Percentiles rank a stretch among this genome's conserved stretches.
These are phyloP conservation scores for Parochlus steinenii DNA, from an alignment of 2,888 invertebrate species.

Conservation along the genomic window DNA sequence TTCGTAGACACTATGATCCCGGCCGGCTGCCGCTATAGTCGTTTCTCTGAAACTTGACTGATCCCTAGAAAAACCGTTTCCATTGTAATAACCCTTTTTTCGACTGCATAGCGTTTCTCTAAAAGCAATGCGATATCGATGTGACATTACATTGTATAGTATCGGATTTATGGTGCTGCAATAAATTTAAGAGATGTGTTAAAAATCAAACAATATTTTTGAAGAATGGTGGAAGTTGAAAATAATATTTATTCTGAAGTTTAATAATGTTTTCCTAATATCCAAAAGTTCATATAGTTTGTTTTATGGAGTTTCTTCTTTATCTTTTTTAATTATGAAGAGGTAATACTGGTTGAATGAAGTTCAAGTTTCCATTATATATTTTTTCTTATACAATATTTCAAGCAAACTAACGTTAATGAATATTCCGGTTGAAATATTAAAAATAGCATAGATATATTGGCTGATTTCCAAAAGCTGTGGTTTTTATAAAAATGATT, in stretches of 20 bases:
- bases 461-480: too few species aligned
- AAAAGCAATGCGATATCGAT: conserved; percentile 61
- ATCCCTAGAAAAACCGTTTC: conserved; percentile 36
- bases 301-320: background rate
- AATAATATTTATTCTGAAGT: conserved; percentile 25
- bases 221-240: conserved; percentile 17
- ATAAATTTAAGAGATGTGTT: conserved; percentile 2
- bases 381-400: too few species aligned
- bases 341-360: too few species aligned
- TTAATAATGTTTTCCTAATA: background rate
- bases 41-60: conserved; percentile 45
- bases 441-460: too few species aligned
- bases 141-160: conserved; percentile 68
- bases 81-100: conserved; percentile 27
- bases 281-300: background rate
- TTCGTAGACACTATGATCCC: conserved; percentile 17
- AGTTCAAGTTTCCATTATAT: too few species aligned
- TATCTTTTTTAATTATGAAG: too few species aligned
- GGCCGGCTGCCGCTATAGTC: conserved; percentile 30
- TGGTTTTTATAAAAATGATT: too few species aligned
- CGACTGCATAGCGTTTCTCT: conserved; percentile 54
- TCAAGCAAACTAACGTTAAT: too few species aligned
- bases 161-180: conserved; percentile 71
- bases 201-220: background rate
- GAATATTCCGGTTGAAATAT: too few species aligned